Evolutionary conservation across 2,888 invertebrate genomes (phyloP).

Genomic region (Adelognathus sp.): DNA sequence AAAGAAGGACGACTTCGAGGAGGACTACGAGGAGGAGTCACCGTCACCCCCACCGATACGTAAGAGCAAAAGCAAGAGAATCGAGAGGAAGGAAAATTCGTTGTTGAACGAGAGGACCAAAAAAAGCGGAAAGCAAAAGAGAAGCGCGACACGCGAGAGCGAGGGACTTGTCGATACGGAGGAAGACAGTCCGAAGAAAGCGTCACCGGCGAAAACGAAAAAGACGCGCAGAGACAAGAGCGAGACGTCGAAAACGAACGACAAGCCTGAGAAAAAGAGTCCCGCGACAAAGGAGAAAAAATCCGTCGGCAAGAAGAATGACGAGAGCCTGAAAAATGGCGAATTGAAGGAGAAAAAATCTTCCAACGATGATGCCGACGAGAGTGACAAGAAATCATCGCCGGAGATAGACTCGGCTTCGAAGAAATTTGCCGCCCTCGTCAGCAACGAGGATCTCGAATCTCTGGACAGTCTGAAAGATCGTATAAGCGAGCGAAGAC

Average conservation of each 20-base stretch:
- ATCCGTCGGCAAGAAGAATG: constrained; percentile 82
- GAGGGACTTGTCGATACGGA: constrained; percentile 65
- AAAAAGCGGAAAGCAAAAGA: constrained; percentile 71
- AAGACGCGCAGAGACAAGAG: constrained; percentile 68
- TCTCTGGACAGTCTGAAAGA: constrained; percentile 79
- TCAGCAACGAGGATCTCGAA: constrained; percentile 77
- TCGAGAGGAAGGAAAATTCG: constrained; percentile 67
- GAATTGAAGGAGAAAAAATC: constrained; percentile 81
- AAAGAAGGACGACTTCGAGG: constrained; percentile 76
- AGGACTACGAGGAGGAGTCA: constrained; percentile 72
- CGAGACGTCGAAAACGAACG: constrained; percentile 55
- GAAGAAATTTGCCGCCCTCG: constrained; percentile 73
- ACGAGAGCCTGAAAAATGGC: constrained; percentile 84
- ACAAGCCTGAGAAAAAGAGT: constrained; percentile 78
- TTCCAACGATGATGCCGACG: constrained; percentile 79
- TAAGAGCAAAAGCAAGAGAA: constrained; percentile 74
- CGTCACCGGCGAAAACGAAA: constrained; percentile 81
- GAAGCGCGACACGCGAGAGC: constrained; percentile 64
- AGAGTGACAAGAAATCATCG: constrained; percentile 80
- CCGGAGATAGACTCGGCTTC: constrained; percentile 70
- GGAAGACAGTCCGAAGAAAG: constrained; percentile 56
- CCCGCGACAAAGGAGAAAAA: constrained; percentile 82
- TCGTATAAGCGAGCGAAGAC: constrained; percentile 76
- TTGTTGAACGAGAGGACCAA: constrained; percentile 68
- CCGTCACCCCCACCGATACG: constrained; percentile 69